Conservation (phyloP, 2,888 invertebrate species). For the Callyntrura sp. region DNA sequence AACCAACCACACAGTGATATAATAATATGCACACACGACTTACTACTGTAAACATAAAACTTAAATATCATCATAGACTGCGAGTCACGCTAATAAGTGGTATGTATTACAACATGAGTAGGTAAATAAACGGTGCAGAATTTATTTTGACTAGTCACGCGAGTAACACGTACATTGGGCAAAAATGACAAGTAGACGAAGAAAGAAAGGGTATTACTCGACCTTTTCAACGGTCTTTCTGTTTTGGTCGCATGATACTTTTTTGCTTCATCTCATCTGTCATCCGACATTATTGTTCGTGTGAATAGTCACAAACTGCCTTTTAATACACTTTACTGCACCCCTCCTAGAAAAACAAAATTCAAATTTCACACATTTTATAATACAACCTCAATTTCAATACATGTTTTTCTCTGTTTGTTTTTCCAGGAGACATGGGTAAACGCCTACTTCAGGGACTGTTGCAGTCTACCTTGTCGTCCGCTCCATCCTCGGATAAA, state of each 20-base stretch:
- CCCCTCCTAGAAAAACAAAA: background rate
- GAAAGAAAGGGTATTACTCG: constrained; percentile 11
- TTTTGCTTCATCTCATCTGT: background rate
- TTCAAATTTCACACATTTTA: background rate
- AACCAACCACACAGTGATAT: constrained; percentile 24
- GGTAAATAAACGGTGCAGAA: constrained; percentile 27
- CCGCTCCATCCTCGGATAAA: background rate
- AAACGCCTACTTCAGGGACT: background rate
- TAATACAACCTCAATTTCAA: background rate
- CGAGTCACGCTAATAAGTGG: too few relatives aligned
- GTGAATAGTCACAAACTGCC: too few relatives aligned
- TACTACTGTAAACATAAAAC: too few relatives aligned
- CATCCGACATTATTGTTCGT: background rate
- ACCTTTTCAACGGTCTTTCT: background rate
- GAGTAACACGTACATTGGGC: background rate
- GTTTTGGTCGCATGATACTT: too few relatives aligned
- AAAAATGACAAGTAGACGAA: background rate
- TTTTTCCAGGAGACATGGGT: constrained; percentile 21
- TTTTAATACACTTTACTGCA: too few relatives aligned
- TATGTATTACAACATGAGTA: too few relatives aligned
- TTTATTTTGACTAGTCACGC: constrained; percentile 46
- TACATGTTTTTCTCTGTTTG: background rate
- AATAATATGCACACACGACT: too few relatives aligned
- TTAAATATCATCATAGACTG: too few relatives aligned
- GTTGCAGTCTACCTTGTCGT: background rate